phyloP scores from a whole-genome alignment of 2,113 vertebrate species.

The Pardalotus punctatus region DNA sequence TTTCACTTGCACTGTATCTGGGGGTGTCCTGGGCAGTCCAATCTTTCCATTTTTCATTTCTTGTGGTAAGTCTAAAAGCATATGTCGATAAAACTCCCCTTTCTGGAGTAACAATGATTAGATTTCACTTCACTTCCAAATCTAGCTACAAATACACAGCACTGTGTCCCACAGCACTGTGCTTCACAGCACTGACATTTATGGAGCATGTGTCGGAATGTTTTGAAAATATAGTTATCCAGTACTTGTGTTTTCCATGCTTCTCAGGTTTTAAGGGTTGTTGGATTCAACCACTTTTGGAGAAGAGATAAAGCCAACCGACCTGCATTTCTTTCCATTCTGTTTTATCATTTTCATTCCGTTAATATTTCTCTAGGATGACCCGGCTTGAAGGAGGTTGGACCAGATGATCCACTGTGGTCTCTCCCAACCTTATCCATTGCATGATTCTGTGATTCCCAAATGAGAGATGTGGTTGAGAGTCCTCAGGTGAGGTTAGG shows the following conservation, averaged over 20 bases:
- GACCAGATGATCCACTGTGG: background rate
- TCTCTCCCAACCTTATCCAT: background rate
- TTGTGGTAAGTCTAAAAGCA: background rate
- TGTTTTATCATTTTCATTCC: background rate
- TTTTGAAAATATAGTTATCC: background rate
- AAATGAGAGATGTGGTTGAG: background rate
- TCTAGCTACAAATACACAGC: background rate
- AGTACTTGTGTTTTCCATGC: background rate
- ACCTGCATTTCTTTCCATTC: background rate
- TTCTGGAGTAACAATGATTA: background rate
- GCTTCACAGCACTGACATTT: too few relatives aligned
- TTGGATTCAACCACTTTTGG: background rate
- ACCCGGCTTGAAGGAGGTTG: background rate
- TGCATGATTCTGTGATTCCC: background rate
- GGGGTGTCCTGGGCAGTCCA: background rate
- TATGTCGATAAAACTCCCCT: background rate
- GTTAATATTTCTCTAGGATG: background rate
- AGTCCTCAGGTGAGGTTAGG: background rate
- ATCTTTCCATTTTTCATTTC: background rate
- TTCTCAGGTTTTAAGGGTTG: background rate
- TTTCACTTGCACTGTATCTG: background rate
- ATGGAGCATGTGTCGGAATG: accelerated
- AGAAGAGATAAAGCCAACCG: background rate
- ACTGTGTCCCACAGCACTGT: too few relatives aligned
- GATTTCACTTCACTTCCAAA: background rate